Conservation (phyloP, 2,888 invertebrate species). For the Plagiodera versicolora region DNA sequence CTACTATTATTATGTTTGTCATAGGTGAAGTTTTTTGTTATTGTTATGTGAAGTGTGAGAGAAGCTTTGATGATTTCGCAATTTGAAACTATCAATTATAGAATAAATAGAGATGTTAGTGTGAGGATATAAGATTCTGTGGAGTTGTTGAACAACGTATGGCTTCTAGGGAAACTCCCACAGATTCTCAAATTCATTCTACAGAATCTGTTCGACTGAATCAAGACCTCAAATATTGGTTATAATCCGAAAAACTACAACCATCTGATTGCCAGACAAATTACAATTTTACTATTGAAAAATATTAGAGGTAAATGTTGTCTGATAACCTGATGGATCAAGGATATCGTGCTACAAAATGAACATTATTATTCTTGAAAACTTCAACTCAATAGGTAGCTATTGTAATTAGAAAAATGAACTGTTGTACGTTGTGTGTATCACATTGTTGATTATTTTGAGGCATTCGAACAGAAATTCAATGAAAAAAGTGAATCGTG, state of each 20-base stretch:
- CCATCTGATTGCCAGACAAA: too few species aligned
- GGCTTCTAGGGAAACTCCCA: background rate
- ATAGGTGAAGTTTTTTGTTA: constrained; percentile 25
- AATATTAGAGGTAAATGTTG: too few species aligned
- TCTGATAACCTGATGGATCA: too few species aligned
- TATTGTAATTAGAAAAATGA: too few species aligned
- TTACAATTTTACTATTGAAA: too few species aligned
- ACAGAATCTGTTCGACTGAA: background rate
- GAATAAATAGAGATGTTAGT: background rate
- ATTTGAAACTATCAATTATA: background rate
- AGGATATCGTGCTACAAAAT: too few species aligned
- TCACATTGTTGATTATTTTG: too few species aligned
- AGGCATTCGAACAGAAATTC: background rate
- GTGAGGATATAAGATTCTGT: background rate
- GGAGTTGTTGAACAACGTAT: background rate
- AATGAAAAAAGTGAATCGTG: background rate
- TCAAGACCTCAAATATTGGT: too few species aligned
- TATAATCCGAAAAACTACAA: too few species aligned
- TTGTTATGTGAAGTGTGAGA: constrained; percentile 27
- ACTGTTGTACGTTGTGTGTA: too few species aligned
- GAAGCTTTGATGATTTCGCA: constrained; percentile 13
- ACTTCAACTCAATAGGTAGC: too few species aligned
- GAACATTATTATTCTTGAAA: too few species aligned
- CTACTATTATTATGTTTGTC: constrained; percentile 15
- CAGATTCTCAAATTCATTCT: background rate